Conservation (phyloP, 2,888 invertebrate genomes). For the Cheilosia vernalis region DNA sequence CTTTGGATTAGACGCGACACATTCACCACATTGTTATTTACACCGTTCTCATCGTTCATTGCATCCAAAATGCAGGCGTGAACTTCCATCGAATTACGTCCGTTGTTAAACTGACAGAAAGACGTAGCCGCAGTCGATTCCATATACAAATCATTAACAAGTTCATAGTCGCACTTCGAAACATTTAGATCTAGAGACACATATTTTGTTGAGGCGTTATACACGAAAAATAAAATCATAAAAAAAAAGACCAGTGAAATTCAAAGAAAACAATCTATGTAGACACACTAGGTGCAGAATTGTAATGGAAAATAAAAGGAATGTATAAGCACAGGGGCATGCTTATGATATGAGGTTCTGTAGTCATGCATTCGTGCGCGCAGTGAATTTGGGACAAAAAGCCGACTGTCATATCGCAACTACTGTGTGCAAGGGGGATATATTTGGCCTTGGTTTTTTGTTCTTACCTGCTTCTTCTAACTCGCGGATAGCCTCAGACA, state of each 20-base stretch:
- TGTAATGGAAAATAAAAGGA: neutral
- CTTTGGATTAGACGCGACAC: conserved; percentile 50
- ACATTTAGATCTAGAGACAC: conserved; percentile 66
- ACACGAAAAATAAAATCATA: conserved; percentile 32
- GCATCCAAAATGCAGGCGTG: conserved; percentile 70
- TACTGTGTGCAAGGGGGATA: conserved; percentile 14
- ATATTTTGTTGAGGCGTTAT: conserved; percentile 51
- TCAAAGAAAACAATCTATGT: conserved; percentile 29
- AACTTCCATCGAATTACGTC: conserved; percentile 70
- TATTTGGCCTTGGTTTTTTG: neutral
- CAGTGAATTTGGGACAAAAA: conserved; percentile 25
- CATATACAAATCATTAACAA: conserved; percentile 63
- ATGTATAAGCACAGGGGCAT: conserved; percentile 28
- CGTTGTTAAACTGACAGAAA: conserved; percentile 61
- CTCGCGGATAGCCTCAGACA: conserved; percentile 85
- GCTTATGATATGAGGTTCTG: conserved; percentile 26
- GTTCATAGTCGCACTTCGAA: conserved; percentile 72
- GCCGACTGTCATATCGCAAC: conserved; percentile 32
- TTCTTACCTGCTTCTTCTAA: conserved; percentile 77
- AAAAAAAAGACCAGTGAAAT: conserved; percentile 38
- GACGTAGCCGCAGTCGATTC: conserved; percentile 33
- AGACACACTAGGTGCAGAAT: conserved; percentile 33
- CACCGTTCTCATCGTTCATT: conserved; percentile 66
- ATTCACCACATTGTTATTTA: conserved; percentile 71
- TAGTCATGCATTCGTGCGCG: conserved; percentile 54